Conservation (phyloP, 1,140 invertebrate genomes). For the Schlechtendalia chinensis region DNA sequence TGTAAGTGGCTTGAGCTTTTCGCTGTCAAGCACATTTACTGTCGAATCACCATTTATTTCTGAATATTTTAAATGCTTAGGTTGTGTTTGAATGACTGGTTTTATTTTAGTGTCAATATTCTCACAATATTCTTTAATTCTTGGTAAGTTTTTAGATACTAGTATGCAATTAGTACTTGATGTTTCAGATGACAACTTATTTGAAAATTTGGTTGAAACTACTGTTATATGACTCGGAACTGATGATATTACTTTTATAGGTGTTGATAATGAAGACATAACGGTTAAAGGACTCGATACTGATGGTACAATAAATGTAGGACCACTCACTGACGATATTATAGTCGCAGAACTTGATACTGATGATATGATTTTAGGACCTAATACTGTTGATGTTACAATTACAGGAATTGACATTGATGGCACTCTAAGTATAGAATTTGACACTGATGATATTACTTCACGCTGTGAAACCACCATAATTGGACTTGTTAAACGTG, state of each 20-base stretch:
- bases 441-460: conserved; percentile 2
- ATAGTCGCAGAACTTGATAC: background rate
- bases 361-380: background rate
- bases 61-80: background rate
- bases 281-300: background rate
- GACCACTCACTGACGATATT: background rate
- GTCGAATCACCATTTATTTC: background rate
- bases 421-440: background rate
- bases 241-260: background rate
- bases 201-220: background rate
- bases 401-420: background rate
- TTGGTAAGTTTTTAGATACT: background rate
- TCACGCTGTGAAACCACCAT: background rate
- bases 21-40: background rate
- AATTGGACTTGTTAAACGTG: background rate
- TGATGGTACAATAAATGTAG: background rate
- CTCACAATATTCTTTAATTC: background rate
- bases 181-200: background rate
- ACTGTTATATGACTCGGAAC: background rate
- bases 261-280: background rate
- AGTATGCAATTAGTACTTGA: background rate
- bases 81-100: background rate
- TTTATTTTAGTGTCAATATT: background rate
- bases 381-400: background rate
- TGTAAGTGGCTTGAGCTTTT: background rate